Base-by-base conservation (phyloP, 2,888 invertebrate genomes). In the Cantharis lateralis region DNA sequence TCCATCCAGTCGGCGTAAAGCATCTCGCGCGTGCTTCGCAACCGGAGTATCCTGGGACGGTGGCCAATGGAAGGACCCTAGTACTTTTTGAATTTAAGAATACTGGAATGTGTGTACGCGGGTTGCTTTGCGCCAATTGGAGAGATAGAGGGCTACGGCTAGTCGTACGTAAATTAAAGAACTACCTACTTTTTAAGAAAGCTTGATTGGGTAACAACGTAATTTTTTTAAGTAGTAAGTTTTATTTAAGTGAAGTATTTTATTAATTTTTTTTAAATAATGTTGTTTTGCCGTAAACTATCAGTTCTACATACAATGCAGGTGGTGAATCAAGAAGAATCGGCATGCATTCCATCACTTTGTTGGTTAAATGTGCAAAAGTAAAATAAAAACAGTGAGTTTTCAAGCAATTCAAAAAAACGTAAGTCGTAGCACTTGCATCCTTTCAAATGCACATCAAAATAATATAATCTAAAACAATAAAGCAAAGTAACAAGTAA, bases 211-310 rank as follows among this genome's bases (percentile, higher is more conserved):
- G 32, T 72, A 48, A 64, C 11, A 48, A 63, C 69, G 20, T 74
- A 74, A 66, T 64, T 68, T 71, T 71, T 74, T 78, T 75, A 68
- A 66, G 24, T 66, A 66, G 24, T 66, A 18, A 66, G 24, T 66
- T 78, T 80, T 76, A 72, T 20, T 69, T 70, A 18, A 61, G 76
- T 48, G 48, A 48, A 48, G 48, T 48, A 68, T 69, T 77, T 80
- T 75, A 80, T 77, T 79, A 76, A 80, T 79, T 78, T 79, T 74
- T 70, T 75, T 76, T 76, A 76, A 82, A 82, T 81, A 86, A 87
- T 87, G 87, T 87, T 87, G 87, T 87, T 87, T 87, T 87, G 87
- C 87, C 87, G 87, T 87, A 87, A 87, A 83, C 72, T 76, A 80
- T 78, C 79, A 68, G 62, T 64, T 70, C 75, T 66, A 66, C 64